phyloP scores from a whole-genome alignment of 2,888 invertebrate genomes.

The Thera britannica region DNA sequence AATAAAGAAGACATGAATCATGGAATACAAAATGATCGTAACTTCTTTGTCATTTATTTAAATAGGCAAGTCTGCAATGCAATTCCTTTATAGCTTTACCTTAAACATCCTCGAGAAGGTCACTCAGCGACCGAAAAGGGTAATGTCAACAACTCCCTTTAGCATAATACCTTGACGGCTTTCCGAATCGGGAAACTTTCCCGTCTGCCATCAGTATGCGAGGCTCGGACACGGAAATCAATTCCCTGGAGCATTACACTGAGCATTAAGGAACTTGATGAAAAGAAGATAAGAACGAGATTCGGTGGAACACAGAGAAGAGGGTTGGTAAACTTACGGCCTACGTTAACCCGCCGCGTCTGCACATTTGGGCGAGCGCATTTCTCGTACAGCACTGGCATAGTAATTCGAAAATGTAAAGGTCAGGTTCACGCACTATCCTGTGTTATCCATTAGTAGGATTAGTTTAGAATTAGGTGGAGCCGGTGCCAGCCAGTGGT shows the following conservation, averaged over 20 bases:
- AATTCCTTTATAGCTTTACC: conserved; percentile 42
- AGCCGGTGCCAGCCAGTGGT: conserved; percentile 73
- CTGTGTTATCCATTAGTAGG: conserved; percentile 63
- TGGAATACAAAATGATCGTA: conserved; percentile 10
- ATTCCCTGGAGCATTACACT: conserved; percentile 46
- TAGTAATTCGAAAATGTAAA: conserved; percentile 55
- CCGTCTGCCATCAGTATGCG: conserved; percentile 57
- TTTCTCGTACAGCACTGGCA: conserved; percentile 75
- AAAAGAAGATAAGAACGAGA: conserved; percentile 49
- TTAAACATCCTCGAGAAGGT: conserved; percentile 53
- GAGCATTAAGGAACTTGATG: conserved; percentile 45
- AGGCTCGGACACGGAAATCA: conserved; percentile 51
- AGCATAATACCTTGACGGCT: conserved; percentile 51
- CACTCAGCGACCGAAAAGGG: conserved; percentile 53
- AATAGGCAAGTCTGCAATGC: conserved; percentile 42
- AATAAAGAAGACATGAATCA: conserved; percentile 23
- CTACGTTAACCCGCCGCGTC: conserved; percentile 64
- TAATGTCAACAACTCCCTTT: conserved; percentile 55
- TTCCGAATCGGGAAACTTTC: conserved; percentile 58
- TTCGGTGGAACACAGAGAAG: conserved; percentile 50
- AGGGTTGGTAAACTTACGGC: conserved; percentile 69
- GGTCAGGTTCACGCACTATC: conserved; percentile 71
- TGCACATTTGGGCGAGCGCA: conserved; percentile 67
- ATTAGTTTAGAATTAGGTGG: conserved; percentile 52
- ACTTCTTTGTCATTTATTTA: conserved; percentile 28